Base-by-base conservation (phyloP, 2,888 invertebrate genomes). In the Nesidiocoris tenuis region DNA sequence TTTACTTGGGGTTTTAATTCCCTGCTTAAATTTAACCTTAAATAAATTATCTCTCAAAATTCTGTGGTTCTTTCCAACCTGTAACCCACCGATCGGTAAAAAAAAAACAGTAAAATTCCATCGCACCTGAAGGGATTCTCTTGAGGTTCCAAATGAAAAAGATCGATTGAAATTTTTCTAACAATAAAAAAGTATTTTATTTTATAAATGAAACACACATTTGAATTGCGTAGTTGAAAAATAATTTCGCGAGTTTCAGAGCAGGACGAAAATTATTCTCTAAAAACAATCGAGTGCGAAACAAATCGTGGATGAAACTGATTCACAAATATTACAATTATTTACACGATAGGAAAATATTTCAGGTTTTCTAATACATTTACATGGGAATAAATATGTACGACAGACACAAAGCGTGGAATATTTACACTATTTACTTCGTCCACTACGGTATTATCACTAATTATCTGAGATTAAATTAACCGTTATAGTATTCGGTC, bases 101-200 rank as follows among this genome's bases (percentile, higher is more conserved):
- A n/a, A n/a, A n/a, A n/a, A n/a, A n/a, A n/a, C n/a, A n/a, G n/a
- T n/a, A n/a, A n/a, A n/a, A n/a, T n/a, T n/a, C n/a, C n/a, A n/a
- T n/a, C n/a, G n/a, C n/a, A n/a, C n/a, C n/a, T n/a, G n/a, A n/a
- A n/a, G n/a, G n/a, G n/a, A n/a, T n/a, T n/a, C n/a, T n/a, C n/a
- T n/a, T n/a, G n/a, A n/a, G n/a, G n/a, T n/a, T n/a, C n/a, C n/a
- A n/a, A n/a, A n/a, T n/a, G n/a, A n/a, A n/a, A n/a, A n/a, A n/a
- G n/a, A n/a, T n/a, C n/a, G n/a, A n/a, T n/a, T n/a, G n/a, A n/a
- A n/a, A n/a, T 2, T 23, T 65, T 67, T 59, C 25, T 61, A 72
- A 72, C 72, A 72, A 72, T 72, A 72, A 72, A 72, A 61, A 72
- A 72, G 61, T 72, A 72, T 72, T 72, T 39, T 72, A 72, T 72